Evolutionary conservation across 2,797 vertebrate genomes (phyloP), one percentile per base, ranked within the genome.

Genomic region (Antrozous pallidus): DNA sequence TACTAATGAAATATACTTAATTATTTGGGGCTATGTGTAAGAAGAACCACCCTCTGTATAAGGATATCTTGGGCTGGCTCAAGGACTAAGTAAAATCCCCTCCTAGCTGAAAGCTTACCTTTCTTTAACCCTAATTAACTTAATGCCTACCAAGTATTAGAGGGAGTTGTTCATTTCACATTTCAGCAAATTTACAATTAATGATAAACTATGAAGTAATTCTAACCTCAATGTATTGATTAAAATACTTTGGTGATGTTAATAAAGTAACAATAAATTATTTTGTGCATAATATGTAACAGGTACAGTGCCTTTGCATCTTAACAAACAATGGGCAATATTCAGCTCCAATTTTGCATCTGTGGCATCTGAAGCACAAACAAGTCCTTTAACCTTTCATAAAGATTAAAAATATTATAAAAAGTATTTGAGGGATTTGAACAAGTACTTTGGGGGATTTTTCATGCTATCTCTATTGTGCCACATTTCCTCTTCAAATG

Each of bases 121-220:
- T 67, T 49, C 2, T 83, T 67, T 38, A 36, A 51, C 40, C 26
- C 63, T 93, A 90, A 87, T 95, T 94, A 90, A 84, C 40, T 85
- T 88, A 86, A 89, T 91, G 86, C 33, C 38, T 70, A 85, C 49
- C 49, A 91, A 95, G 81, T 33, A 75, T 49, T 94, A 94, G 47
- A 33, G 74, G 73, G 42, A 88, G 80, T 92, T 92, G 47, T 95
- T 78, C 38, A 54, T 58, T 58, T 58, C 18, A 71, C 38, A 87
- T 92, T 78, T 84, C 9, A 63, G 36, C 86, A 80, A 94, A 85
- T 84, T 78, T 78, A 31, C 10, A n/a, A 56, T 77, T 75, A 95
- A 82, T 82, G 28, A 24, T 79, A 80, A 58, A 38, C 84, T 88
- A 61, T 77, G 11, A 88, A 54, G 49, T 56, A 89, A 24, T 82